Conservation (phyloP, 2,797 vertebrate species). For the Molossus alvarezi region DNA sequence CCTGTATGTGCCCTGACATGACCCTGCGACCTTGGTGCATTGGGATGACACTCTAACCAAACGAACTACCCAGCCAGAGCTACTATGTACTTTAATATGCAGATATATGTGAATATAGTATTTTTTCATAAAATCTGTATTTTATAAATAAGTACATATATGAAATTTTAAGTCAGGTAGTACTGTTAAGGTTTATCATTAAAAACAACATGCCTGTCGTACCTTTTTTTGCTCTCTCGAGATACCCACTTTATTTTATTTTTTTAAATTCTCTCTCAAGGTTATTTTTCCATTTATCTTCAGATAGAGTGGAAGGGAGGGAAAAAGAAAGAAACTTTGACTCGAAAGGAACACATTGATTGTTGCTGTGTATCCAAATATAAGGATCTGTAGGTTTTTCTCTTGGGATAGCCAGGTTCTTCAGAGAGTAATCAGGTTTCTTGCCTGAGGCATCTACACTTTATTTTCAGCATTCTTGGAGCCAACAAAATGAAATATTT, state of each 20-base stretch:
- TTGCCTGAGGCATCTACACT: background rate
- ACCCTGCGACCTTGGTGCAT: no score
- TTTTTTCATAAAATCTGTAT: background rate
- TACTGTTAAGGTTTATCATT: background rate
- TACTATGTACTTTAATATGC: background rate
- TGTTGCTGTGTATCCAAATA: background rate
- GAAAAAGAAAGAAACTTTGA: no score
- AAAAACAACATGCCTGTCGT: background rate
- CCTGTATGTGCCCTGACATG: no score
- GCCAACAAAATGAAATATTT: accelerated
- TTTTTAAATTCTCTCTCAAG: no score
- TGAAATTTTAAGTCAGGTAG: background rate
- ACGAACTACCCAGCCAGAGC: no score
- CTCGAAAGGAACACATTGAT: no score
- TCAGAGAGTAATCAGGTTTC: background rate
- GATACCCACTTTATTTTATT: background rate
- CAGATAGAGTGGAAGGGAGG: no score
- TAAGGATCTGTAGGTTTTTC: background rate
- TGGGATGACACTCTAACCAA: no score
- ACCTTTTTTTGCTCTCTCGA: background rate
- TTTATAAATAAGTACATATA: background rate
- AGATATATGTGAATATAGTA: background rate
- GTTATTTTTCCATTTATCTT: no score
- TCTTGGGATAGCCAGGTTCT: background rate
- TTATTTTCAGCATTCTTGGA: background rate